A percentile compares a stretch with the other conserved stretches of the same genome.
Evolutionary conservation across 2,113 vertebrate genomes (phyloP).

Genomic region (Neomonachus schauinslandi): DNA sequence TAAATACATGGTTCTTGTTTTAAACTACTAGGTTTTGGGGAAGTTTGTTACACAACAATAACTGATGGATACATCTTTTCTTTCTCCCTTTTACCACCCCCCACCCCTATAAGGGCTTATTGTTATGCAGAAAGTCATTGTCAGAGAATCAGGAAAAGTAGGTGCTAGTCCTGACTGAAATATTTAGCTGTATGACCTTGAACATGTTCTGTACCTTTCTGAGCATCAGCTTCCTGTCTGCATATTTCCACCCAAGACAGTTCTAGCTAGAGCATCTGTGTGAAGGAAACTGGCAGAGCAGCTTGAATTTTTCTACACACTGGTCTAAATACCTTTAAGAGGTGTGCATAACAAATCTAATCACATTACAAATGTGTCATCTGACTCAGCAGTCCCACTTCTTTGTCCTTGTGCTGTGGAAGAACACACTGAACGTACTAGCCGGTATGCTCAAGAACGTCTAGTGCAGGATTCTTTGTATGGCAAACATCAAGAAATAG

Average conservation of each 20-base stretch:
- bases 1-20: background rate
- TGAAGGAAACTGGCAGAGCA: background rate
- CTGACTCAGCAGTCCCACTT: no score
- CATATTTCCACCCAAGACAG: background rate
- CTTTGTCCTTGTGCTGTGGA: fast-evolving
- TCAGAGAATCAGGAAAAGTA: background rate
- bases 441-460: fast-evolving
- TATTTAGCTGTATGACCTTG: background rate
- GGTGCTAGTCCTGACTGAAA: background rate
- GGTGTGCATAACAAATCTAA: fast-evolving
- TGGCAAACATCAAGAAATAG: background rate
- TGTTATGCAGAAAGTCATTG: background rate
- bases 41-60: background rate
- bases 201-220: background rate
- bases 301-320: background rate
- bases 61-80: background rate
- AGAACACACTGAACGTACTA: fast-evolving
- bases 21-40: background rate
- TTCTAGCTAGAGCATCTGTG: background rate
- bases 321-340: fast-evolving
- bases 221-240: background rate
- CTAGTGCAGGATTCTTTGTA: no score
- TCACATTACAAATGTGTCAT: fast-evolving
- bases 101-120: background rate
- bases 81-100: background rate